phyloP scores from a whole-genome alignment of 2,113 vertebrate species.

The Herpailurus yagouaroundi region DNA sequence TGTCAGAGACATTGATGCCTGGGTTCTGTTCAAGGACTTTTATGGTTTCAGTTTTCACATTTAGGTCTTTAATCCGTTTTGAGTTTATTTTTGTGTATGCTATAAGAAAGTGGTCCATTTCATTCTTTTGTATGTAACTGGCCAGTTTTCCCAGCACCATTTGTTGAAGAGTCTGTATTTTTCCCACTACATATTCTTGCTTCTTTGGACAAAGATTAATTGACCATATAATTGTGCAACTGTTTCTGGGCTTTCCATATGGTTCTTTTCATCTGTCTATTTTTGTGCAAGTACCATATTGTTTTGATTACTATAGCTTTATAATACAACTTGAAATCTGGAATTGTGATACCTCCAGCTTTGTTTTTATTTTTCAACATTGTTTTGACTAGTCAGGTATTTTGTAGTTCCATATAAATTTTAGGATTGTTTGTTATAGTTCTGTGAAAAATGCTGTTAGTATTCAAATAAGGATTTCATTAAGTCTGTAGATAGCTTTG shows the following conservation, averaged over 20 bases:
- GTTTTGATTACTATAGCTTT: neutral
- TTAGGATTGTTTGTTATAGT: neutral
- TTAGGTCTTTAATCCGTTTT: neutral
- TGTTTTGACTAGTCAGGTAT: neutral
- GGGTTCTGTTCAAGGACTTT: neutral
- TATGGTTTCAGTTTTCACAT: neutral
- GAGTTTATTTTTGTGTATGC: neutral
- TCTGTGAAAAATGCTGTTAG: neutral
- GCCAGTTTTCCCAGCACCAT: neutral
- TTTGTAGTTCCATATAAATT: neutral
- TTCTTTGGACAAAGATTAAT: neutral
- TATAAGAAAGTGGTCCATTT: neutral
- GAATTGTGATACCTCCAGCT: neutral
- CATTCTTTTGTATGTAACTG: neutral
- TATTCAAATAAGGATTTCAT: neutral
- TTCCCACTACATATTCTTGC: neutral
- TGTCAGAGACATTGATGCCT: neutral
- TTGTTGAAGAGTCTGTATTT: neutral
- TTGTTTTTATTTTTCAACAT: neutral
- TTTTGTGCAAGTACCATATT: neutral
- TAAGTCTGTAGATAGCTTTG: neutral
- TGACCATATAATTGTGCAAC: neutral
- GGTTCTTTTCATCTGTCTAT: neutral
- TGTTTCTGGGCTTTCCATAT: neutral
- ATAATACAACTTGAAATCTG: neutral